Evolutionary conservation across 1,140 invertebrate species (phyloP), one percentile per base, ranked within the genome.

Genomic region (Trigoniulus corallinus): DNA sequence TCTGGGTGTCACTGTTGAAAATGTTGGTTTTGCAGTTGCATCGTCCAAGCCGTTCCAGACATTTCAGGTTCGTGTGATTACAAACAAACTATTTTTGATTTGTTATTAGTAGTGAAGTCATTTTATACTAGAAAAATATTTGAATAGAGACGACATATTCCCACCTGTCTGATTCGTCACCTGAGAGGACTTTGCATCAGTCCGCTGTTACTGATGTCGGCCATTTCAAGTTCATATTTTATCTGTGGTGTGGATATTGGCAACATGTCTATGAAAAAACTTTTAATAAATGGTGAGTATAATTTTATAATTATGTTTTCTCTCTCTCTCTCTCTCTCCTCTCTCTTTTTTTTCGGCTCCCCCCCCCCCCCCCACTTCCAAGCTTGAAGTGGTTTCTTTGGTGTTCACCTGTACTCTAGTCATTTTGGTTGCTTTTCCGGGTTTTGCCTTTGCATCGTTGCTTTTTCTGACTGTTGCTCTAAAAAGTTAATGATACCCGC

Each of bases 151-250:
- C 37, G 47, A 37, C 43, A 59, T 12, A 56, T 56, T 4, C 47
- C 52, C 13, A 37, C 51, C 59, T 69, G 70, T 34, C 15, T 34
- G 29, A 34, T 34, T 34, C 15, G 7, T 15, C 29, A 34, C 7
- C 15, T 34, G 29, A 34, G 29, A 34, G 15, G 7, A 7, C 29
- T 34, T 34, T 34, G 7, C 29, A 34, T 15, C 7, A 15, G 7
- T 7, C 83, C 83, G 25, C 64, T 88, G 23, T 72, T 87, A 53
- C 74, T 79, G 13, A 65, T 87, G 52, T 86, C 84, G 12, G 79
- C 79, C 3, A 72, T 87, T 56, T 86, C 84, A 1, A 88, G 85
- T 67, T 84, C 86, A 61, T 88, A 83, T 65, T 88, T 91, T 60
- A 84, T 89, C 67, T 80, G 75, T 54, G 82, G 81, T 1, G 68